Conservation (phyloP, 2,888 invertebrate genomes). For the Hirtodrosophila confusa region DNA sequence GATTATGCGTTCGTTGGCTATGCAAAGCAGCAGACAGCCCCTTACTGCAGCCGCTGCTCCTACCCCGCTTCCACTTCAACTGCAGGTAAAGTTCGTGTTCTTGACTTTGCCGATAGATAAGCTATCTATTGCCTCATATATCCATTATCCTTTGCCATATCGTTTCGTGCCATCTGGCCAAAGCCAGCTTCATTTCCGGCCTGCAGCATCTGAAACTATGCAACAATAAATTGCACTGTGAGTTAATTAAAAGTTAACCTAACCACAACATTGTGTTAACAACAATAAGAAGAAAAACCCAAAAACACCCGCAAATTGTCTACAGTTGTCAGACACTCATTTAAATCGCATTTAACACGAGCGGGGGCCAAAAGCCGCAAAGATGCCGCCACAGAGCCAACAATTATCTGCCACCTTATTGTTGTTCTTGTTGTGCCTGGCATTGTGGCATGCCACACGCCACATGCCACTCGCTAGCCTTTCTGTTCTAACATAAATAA, state of each 20-base stretch:
- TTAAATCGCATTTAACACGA: conserved; percentile 51
- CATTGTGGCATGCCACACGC: conserved; percentile 52
- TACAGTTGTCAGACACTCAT: conserved; percentile 41
- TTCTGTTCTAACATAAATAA: conserved; percentile 56
- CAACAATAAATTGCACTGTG: conserved; percentile 17
- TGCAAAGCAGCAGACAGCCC: conserved; percentile 38
- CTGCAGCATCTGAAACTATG: conserved; percentile 17
- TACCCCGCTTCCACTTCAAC: conserved; percentile 7
- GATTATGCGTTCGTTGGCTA: conserved; percentile 70
- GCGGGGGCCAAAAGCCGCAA: conserved; percentile 37
- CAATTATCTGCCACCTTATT: conserved; percentile 52
- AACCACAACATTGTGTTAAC: neutral
- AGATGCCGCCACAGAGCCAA: conserved; percentile 50
- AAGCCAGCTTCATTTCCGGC: neutral
- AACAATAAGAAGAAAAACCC: conserved; percentile 5
- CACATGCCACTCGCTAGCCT: conserved; percentile 44
- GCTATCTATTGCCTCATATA: conserved; percentile 1
- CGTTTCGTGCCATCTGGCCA: conserved; percentile 27
- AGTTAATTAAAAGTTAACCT: too few relatives aligned
- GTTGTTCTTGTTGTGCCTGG: conserved; percentile 9
- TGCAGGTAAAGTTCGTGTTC: neutral
- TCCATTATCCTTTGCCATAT: conserved; percentile 2
- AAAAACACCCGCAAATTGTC: conserved; percentile 39
- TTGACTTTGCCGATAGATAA: conserved; percentile 21
- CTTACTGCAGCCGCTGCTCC: neutral